Evolutionary conservation across 1,140 invertebrate genomes (phyloP).

Genomic region (Drosophila navojoa): DNA sequence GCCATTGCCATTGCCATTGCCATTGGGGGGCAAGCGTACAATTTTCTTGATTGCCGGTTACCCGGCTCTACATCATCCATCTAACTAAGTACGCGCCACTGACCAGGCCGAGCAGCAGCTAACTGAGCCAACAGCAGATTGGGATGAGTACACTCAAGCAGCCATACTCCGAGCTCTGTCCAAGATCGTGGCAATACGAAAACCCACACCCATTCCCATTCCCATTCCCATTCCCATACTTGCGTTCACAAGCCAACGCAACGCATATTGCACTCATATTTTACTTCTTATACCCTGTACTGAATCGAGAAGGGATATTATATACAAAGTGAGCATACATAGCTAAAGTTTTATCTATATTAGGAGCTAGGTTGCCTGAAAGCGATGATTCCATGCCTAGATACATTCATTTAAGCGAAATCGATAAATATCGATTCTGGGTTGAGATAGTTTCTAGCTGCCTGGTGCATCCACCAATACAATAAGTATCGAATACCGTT

Average conservation of each 20-base stretch:
- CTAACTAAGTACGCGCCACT: conserved; percentile 77
- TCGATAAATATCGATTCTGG: conserved; percentile 4
- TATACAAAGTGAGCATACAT: background rate
- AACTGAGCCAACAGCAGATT: conserved; percentile 8
- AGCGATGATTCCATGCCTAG: too few species aligned
- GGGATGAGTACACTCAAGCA: conserved; percentile 23
- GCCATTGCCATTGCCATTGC: conserved; percentile 17
- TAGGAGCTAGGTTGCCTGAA: too few species aligned
- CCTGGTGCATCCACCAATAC: too few species aligned
- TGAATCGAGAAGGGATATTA: too few species aligned
- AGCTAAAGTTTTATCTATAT: too few species aligned
- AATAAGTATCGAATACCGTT: too few species aligned
- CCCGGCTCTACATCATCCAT: conserved; percentile 49
- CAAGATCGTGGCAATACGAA: background rate
- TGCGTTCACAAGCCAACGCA: background rate
- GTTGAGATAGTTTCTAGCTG: too few species aligned
- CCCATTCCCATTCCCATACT: conserved; percentile 6
- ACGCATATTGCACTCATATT: conserved; percentile 28
- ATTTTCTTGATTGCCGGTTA: conserved; percentile 78
- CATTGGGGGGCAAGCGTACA: conserved; percentile 54
- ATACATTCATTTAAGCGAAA: background rate
- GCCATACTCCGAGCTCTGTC: background rate
- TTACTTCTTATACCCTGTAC: conserved; percentile 16
- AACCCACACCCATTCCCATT: conserved; percentile 5
- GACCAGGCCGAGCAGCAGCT: conserved; percentile 41